These are phyloP conservation scores for Leptinotarsa undecemlineata DNA, from an alignment of 1,140 invertebrate species.

Conservation along the genomic window DNA sequence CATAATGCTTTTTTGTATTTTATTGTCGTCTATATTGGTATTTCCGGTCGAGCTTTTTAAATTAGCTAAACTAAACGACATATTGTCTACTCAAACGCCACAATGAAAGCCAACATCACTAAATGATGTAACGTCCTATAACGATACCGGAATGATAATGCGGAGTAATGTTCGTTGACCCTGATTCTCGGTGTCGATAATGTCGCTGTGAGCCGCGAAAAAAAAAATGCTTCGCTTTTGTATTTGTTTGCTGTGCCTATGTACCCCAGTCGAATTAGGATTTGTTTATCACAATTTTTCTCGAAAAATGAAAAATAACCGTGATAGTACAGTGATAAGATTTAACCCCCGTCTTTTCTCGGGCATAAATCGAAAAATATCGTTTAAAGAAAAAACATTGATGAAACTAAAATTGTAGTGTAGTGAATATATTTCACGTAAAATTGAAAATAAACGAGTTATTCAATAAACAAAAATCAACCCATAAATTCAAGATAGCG, in stretches of 20 bases:
- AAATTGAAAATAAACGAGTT: no score
- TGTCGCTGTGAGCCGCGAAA: neutral
- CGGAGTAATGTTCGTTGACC: slow-evolving; percentile 7
- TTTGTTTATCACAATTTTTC: no score
- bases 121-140: slow-evolving; percentile 8
- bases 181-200: neutral
- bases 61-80: slow-evolving; percentile 6
- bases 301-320: no score
- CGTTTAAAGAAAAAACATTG: no score
- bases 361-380: no score
- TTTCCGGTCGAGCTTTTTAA: slow-evolving; percentile 5
- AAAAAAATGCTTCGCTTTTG: neutral
- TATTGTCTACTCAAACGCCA: slow-evolving; percentile 2
- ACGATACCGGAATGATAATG: slow-evolving; percentile 8
- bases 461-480: no score
- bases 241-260: neutral
- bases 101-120: slow-evolving; percentile 8
- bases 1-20: neutral
- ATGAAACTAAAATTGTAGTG: no score
- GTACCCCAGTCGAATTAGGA: no score
- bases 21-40: slow-evolving; percentile 6
- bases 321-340: no score
- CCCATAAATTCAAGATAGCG: no score
- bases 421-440: no score
- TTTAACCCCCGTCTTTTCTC: no score